phyloP scores from a whole-genome alignment of 2,797 vertebrate species.

The Rhabdophis nuchalis region DNA sequence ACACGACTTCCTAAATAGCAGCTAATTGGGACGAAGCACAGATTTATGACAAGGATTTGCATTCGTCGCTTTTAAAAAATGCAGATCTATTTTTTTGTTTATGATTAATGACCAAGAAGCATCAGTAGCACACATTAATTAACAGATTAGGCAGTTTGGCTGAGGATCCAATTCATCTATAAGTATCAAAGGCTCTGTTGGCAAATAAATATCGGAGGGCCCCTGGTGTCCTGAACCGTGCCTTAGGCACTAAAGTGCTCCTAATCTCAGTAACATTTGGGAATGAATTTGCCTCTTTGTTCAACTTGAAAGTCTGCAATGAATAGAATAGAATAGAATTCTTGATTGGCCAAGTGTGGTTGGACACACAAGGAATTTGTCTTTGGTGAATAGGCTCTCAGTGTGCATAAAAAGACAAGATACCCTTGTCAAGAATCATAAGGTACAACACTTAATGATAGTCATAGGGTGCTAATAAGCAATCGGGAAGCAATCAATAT shows the following conservation, averaged over 20 bases:
- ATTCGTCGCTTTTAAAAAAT: not conserved
- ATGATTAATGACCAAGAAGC: not conserved
- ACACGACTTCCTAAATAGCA: not conserved
- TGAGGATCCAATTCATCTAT: not conserved
- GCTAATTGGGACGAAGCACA: not conserved
- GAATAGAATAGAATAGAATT: no score
- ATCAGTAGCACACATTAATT: not conserved
- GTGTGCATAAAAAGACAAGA: no score
- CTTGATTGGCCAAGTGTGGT: no score
- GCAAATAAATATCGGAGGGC: not conserved
- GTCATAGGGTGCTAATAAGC: no score
- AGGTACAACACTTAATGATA: no score
- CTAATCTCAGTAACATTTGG: constrained; percentile 21
- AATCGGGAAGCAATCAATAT: no score
- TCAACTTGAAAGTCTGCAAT: constrained; percentile 25
- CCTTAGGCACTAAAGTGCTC: not conserved
- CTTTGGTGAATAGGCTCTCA: no score
- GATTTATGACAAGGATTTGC: not conserved
- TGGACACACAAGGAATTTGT: no score
- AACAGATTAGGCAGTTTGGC: not conserved
- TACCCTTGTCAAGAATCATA: no score
- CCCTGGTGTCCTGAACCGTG: constrained; percentile 18
- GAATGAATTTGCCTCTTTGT: constrained; percentile 44
- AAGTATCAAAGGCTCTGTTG: not conserved
- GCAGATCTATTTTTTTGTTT: not conserved